Evolutionary conservation across 2,888 invertebrate genomes (phyloP).

Genomic region (Mellilla xanthometata): DNA sequence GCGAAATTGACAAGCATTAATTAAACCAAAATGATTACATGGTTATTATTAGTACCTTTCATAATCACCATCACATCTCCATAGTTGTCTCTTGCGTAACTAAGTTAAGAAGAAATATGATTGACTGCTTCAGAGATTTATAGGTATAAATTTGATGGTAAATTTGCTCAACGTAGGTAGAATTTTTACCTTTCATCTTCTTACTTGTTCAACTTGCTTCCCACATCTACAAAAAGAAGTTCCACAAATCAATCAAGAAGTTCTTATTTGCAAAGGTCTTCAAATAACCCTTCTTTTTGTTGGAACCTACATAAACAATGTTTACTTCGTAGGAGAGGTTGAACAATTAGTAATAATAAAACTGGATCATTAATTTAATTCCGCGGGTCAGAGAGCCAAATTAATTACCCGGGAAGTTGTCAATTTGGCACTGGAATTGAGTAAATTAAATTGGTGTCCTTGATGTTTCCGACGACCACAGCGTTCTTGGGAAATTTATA

Average conservation of each 20-base stretch:
- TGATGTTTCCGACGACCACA: neutral
- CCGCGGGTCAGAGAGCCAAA: conserved; percentile 3
- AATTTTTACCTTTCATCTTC: neutral
- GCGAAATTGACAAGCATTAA: too few species aligned
- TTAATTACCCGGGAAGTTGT: conserved; percentile 12
- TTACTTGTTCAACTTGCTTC: too few species aligned
- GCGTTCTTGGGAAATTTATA: neutral
- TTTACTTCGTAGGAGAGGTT: conserved; percentile 6
- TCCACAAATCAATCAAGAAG: neutral
- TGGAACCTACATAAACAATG: conserved; percentile 4
- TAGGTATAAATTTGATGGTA: too few species aligned
- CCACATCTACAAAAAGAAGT: too few species aligned
- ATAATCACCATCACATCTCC: too few species aligned
- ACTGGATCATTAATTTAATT: conserved; percentile 13
- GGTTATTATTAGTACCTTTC: too few species aligned
- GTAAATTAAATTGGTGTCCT: neutral
- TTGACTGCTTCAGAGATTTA: too few species aligned
- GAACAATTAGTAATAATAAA: conserved; percentile 7
- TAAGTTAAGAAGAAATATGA: too few species aligned
- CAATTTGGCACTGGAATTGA: conserved; percentile 2
- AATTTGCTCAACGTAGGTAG: neutral
- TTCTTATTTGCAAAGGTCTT: conserved; percentile 2
- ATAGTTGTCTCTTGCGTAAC: too few species aligned
- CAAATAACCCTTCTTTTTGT: conserved; percentile 6
- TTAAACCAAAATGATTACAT: too few species aligned